Percentiles rank a stretch among this genome's conserved stretches.
These are phyloP conservation scores for Psittacula cyanocephala DNA, from an alignment of 2,113 vertebrate genomes.

Conservation along the genomic window DNA sequence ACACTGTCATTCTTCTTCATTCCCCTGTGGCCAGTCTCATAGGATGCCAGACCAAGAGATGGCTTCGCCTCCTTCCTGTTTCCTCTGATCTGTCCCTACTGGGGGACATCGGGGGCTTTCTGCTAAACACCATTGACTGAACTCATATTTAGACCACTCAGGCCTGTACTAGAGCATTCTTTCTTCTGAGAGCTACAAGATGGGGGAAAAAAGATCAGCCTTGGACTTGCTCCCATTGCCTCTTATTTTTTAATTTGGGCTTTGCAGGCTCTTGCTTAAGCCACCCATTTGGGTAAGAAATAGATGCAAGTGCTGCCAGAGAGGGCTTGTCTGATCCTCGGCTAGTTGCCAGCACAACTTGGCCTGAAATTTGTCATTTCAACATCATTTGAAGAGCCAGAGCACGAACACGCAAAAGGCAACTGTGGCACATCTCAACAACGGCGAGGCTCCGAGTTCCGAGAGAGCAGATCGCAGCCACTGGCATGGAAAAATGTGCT, in stretches of 20 bases:
- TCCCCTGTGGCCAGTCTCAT: not conserved
- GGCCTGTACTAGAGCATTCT: not conserved
- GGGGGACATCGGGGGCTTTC: not conserved
- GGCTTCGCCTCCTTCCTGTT: not conserved
- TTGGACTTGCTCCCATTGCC: not conserved
- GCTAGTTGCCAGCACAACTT: not conserved
- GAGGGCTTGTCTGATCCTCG: not conserved
- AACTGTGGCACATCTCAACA: not conserved
- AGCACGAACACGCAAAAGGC: not conserved
- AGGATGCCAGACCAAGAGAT: not conserved
- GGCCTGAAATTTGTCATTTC: constrained; percentile 16
- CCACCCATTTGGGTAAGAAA: not conserved
- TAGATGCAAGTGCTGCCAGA: not conserved
- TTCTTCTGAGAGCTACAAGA: not conserved
- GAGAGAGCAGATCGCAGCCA: not conserved
- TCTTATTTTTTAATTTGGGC: not conserved
- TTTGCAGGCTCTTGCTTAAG: not conserved
- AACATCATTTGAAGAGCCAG: constrained; percentile 6
- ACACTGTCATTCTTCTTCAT: not conserved
- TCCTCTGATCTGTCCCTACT: not conserved
- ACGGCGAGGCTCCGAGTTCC: rapidly evolving
- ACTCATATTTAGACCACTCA: not conserved
- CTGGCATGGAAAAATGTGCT: not conserved
- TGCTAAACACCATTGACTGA: not conserved
- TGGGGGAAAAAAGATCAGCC: not conserved